Base-by-base conservation (phyloP, 1,140 invertebrate genomes). In the Octopus bimaculoides region DNA sequence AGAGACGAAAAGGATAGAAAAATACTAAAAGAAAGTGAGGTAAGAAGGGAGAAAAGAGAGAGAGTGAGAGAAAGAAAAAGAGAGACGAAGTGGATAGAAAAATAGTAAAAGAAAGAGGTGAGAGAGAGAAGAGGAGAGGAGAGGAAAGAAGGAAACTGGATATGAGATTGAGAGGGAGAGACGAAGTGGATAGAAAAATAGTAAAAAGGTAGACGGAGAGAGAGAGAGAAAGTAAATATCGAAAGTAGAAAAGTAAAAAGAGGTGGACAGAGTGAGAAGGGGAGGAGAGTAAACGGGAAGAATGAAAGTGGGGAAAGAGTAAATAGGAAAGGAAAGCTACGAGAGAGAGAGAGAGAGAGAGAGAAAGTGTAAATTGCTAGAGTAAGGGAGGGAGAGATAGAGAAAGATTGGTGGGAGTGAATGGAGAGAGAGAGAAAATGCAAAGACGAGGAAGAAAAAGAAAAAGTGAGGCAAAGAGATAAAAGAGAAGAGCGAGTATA, bases 61-160 rank as follows among this genome's bases (percentile, higher is more conserved):
- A 61, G 54, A 78, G 55, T 55, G 52, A 78, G 77, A 78, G 77
- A 56, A 4, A 78, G 77, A 78, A n/a, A 26, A 4, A 4, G 56
- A 61, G 56, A 61, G 56, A 61, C 9, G 17, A 17, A 61, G 56
- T 1, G 56, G 17, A 17, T 12, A 81, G 54, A 80, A 78, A 76
- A 1, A 55, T 14, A 78, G 53, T 54, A 14, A 26, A 10, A 79
- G 71, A 56, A 71, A 82, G 5, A 54, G 10, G 53, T 76, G 7
- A 80, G 78, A 81, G 54, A 81, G 73, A 82, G 52, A 77, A 78
- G 75, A 82, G 54, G 69, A n/a, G 77, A 75, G 79, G 26, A 78
- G 77, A 79, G 77, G 79, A 17, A 52, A 78, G 54, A 20, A 79
- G 20, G 61, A 77, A 81, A n/a, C 6, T 8, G 55, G 20, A 41